Evolutionary conservation across 2,113 vertebrate species (phyloP), one percentile per base, ranked within the genome.

Genomic region (Meleagris gallopavo): DNA sequence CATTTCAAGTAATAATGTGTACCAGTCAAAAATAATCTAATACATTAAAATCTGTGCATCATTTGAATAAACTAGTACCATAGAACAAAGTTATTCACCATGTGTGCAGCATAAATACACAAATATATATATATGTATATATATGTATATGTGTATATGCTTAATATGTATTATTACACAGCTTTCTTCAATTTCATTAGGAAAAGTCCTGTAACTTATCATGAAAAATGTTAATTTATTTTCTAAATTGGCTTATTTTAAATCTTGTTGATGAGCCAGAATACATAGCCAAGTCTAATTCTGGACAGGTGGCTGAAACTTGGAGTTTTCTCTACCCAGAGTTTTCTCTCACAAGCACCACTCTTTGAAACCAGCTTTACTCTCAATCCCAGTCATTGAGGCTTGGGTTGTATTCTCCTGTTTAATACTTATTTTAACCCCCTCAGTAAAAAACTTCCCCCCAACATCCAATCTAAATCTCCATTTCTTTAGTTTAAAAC

Each of bases 341-440:
- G 0, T 10, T 72, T 84, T 84, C 71, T 41, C 43, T 78, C 88
- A 57, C 74, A 89, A 50, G 10, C 3, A 2, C 27, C 2, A 0
- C 52, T 83, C 46, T 88, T 50, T 40, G 38, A 16, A 73, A 70
- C 11, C 50, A 34, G 14, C 75, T 79, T 83, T 83, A 55, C 22
- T 36, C 38, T 65, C 14, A 34, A 86, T 72, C 7, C 6, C 61
- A 83, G 18, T 55, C 71, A 54, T 13, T 17, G 18, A 24, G 16
- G 65, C 24, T 75, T 71, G 21, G 60, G 25, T 74, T 82, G 22
- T 75, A 57, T 36, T 40, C 36, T 69, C 32, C 60, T 58, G 19
- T 70, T 71, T 72, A 55, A 76, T 34, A 91, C 40, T 22, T 27
- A 29, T 80, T 93, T 95, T 94, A 85, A 89, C 67, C 46, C 46